A percentile compares a stretch with the other conserved stretches of the same genome.
phyloP scores from a whole-genome alignment of 2,797 vertebrate genomes.

The Pipistrellus nathusii region DNA sequence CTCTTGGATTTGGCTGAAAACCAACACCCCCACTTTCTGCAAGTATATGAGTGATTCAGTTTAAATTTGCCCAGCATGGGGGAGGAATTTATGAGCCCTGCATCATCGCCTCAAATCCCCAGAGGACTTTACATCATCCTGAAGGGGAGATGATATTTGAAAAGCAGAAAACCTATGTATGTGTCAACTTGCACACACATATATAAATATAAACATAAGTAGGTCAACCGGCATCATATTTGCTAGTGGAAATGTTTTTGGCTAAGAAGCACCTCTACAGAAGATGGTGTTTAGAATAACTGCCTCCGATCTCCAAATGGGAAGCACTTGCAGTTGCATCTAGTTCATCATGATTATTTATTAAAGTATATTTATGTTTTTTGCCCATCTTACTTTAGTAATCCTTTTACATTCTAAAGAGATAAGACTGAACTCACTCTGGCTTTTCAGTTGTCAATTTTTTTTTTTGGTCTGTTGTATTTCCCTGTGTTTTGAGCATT shows the following conservation, averaged over 20 bases:
- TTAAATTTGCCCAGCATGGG: constrained; percentile 62
- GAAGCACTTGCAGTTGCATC: neutral
- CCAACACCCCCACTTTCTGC: constrained; percentile 56
- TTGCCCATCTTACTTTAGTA: neutral
- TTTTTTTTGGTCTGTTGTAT: neutral
- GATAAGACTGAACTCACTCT: neutral
- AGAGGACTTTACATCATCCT: constrained; percentile 60
- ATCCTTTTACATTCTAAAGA: neutral
- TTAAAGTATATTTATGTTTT: neutral
- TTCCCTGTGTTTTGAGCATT: neutral
- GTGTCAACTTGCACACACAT: constrained; percentile 4
- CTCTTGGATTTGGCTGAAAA: constrained; percentile 64
- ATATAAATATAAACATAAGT: constrained; percentile 58
- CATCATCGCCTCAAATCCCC: constrained; percentile 40
- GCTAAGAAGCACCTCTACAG: constrained; percentile 26
- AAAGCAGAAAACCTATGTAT: constrained; percentile 65
- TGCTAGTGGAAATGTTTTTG: constrained; percentile 60
- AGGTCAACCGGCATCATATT: constrained; percentile 59
- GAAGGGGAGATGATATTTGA: constrained; percentile 58
- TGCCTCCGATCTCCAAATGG: constrained; percentile 7
- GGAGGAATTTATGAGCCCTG: constrained; percentile 69
- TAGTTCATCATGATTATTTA: constrained; percentile 5
- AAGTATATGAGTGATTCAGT: constrained; percentile 69
- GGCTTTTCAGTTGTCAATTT: constrained; percentile 14
- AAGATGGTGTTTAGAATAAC: constrained; percentile 40